Percentiles rank a stretch among this genome's conserved stretches.
These are phyloP conservation scores for Camelus bactrianus DNA, from an alignment of 2,113 vertebrate genomes.

Conservation along the genomic window DNA sequence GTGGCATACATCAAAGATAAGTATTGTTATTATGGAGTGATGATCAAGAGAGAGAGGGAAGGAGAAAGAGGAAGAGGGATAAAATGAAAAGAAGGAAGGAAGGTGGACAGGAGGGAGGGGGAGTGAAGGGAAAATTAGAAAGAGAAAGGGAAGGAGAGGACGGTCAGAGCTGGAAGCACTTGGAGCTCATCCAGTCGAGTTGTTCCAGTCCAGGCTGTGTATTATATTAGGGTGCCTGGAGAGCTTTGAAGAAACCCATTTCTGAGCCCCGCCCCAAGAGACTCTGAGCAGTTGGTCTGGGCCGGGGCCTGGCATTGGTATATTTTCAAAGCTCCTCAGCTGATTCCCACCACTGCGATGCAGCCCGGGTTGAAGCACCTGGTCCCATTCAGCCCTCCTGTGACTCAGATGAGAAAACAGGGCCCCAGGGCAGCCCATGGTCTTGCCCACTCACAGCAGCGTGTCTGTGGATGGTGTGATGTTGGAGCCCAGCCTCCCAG, in stretches of 20 bases:
- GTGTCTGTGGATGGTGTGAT: fast-evolving
- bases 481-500: background rate
- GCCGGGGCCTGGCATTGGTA: background rate
- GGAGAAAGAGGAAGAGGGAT: background rate
- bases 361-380: background rate
- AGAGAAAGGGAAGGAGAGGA: background rate
- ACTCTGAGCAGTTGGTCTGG: background rate
- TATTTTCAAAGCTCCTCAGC: background rate
- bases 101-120: too few relatives aligned
- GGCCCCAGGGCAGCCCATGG: background rate
- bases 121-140: background rate
- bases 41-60: background rate
- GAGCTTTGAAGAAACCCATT: background rate
- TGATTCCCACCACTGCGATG: background rate
- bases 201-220: fast-evolving
- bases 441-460: fast-evolving
- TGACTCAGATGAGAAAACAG: background rate
- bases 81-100: background rate
- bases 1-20: fast-evolving
- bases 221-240: background rate
- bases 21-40: too few relatives aligned
- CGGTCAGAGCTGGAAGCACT: fast-evolving
- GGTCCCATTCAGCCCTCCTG: background rate
- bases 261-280: too few relatives aligned
- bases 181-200: fast-evolving